phyloP scores from a whole-genome alignment of 2,888 invertebrate species.

The Melikaiella ostensackeni region DNA sequence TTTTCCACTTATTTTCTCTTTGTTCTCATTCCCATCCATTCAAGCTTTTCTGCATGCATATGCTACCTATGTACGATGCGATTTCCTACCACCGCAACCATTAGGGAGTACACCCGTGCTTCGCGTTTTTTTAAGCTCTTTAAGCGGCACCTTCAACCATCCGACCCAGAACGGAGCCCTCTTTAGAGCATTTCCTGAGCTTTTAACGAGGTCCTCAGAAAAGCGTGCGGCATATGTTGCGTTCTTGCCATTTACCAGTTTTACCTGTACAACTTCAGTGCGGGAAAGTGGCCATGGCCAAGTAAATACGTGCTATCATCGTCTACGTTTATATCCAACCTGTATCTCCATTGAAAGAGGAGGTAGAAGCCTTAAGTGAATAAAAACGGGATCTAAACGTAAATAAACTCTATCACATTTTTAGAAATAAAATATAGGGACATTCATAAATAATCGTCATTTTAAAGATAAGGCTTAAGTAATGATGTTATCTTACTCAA shows the following conservation, averaged over 20 bases:
- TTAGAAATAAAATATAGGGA: too few species aligned
- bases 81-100: conserved; percentile 56
- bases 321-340: conserved; percentile 9
- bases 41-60: conserved; percentile 1
- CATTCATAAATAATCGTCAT: background rate
- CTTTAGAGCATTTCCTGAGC: conserved; percentile 68
- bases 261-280: conserved; percentile 19
- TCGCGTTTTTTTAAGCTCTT: conserved; percentile 64
- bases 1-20: conserved; percentile 44
- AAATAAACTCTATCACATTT: background rate
- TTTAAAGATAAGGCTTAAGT: too few species aligned
- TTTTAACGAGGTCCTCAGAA: conserved; percentile 68
- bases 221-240: conserved; percentile 50
- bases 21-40: conserved; percentile 9
- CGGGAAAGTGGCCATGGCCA: conserved; percentile 14
- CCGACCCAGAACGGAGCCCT: conserved; percentile 43
- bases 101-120: conserved; percentile 65
- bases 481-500: too few species aligned
- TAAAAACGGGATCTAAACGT: background rate
- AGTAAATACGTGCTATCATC: conserved; percentile 24
- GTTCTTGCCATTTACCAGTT: conserved; percentile 53
- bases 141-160: conserved; percentile 62
- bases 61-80: conserved; percentile 18
- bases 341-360: background rate
- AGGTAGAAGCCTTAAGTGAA: background rate